phyloP scores from a whole-genome alignment of 2,113 vertebrate genomes.

The Istiophorus platypterus region DNA sequence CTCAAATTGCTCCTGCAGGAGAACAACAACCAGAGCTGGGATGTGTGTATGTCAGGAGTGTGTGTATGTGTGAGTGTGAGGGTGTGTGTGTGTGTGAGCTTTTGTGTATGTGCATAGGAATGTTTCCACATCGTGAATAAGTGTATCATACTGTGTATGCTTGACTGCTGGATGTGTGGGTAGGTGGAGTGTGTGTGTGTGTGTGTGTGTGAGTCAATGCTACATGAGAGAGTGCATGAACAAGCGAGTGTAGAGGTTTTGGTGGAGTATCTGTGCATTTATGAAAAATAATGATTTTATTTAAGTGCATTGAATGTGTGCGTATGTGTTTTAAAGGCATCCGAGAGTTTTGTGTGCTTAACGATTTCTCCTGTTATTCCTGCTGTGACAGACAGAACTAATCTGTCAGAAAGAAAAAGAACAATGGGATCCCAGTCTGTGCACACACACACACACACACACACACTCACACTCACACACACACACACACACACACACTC shows the following conservation, averaged over 20 bases:
- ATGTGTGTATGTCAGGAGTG: neutral
- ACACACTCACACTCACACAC: neutral
- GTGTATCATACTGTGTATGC: neutral
- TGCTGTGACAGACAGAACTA: slow-evolving; percentile 48
- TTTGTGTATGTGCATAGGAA: slow-evolving; percentile 1
- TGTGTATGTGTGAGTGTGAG: neutral
- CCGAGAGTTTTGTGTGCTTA: neutral
- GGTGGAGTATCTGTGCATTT: neutral
- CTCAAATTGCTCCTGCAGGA: slow-evolving; percentile 34
- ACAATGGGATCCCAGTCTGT: slow-evolving; percentile 5
- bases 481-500: neutral
- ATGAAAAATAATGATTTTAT: slow-evolving; percentile 10
- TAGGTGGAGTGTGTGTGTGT: slow-evolving; percentile 1
- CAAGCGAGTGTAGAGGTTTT: slow-evolving; percentile 4
- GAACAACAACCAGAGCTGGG: neutral
- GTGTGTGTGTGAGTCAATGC: neutral
- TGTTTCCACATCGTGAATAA: slow-evolving; percentile 13
- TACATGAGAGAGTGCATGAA: neutral
- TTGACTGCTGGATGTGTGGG: slow-evolving; percentile 20
- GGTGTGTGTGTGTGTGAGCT: slow-evolving; percentile 9
- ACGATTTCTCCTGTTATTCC: slow-evolving; percentile 39
- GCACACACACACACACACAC: neutral
- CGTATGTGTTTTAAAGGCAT: neutral
- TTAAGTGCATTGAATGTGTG: neutral
- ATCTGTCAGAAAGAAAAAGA: slow-evolving; percentile 44